Base-by-base conservation (phyloP, 2,888 invertebrate species). In the Opisthograptis luteolata region DNA sequence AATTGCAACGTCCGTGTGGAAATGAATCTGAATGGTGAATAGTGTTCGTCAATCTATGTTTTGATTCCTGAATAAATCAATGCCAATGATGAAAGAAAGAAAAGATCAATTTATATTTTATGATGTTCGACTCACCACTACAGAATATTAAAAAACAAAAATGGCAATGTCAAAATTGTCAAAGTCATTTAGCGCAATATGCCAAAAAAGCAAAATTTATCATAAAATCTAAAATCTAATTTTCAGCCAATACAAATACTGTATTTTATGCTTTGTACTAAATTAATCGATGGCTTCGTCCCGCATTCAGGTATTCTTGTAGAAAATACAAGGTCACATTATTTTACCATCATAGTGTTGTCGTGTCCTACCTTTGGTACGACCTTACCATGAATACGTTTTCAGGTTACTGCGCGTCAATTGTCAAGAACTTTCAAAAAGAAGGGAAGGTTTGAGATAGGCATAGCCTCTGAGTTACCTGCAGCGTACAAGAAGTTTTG, bases 401-500 rank as follows among this genome's bases (percentile, higher is more conserved):
- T 83, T 70, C 74, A 89, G 89, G 77, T 81, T 73, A 81, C 88
- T 76, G 84, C 80, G 66, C 89, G 87, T 67, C 86, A 86, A 56
- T 68, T 90, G 55, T 81, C 87, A 8, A 87, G 91, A 74, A 88
- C 91, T 41, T 92, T 80, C 58, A 92, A 90, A 67, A 87, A 84
- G 61, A 83, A 84, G 58, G 80, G 76, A 40, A 88, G 92, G 64
- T 94, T 94, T 70, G 93, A 94, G 27, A 91, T 91, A 66, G 95
- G 95, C 1, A 84, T 94, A 54, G 95, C 94, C 3, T 82, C 93
- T 0, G 91, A 92, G 60, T 81, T 97, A 41, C 97, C 97, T 1
- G 92, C 93, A 52, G 95, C 94, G 0, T 97, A 97, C 70, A 95
- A 93, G 73, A 97, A 96, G 70, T 97, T 97, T 81, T 96, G 95